These are phyloP conservation scores for Stigmatopora nigra DNA, from an alignment of 2,113 vertebrate genomes.

Conservation along the genomic window DNA sequence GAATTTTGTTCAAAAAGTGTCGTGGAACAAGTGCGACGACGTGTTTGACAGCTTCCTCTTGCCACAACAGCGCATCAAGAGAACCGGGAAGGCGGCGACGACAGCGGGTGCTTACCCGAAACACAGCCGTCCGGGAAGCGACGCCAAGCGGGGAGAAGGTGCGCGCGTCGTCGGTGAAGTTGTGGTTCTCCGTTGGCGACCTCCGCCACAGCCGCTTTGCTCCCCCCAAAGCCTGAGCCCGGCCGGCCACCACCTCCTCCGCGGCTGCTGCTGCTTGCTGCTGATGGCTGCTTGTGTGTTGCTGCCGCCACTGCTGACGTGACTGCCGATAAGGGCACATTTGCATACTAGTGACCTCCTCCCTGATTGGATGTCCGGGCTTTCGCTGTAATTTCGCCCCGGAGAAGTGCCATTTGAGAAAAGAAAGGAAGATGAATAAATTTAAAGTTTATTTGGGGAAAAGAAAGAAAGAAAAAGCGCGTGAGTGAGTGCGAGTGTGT, in stretches of 20 bases:
- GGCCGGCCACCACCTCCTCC: constrained; percentile 4
- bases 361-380: constrained; percentile 62
- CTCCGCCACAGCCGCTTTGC: constrained; percentile 60
- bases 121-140: constrained; percentile 20
- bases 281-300: constrained; percentile 3
- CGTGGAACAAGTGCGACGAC: constrained; percentile 25
- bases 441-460: neutral
- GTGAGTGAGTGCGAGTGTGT: neutral
- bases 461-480: neutral
- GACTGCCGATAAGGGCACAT: constrained; percentile 59
- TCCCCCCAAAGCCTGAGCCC: neutral
- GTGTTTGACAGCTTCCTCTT: constrained; percentile 7
- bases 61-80: neutral
- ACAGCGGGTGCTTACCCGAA: constrained; percentile 56
- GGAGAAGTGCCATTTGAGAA: neutral
- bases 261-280: constrained; percentile 2
- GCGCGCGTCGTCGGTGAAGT: constrained; percentile 58
- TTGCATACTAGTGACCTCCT: constrained; percentile 66
- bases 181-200: constrained; percentile 66
- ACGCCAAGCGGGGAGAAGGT: constrained; percentile 8
- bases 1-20: neutral
- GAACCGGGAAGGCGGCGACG: neutral
- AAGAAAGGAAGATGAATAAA: too few relatives aligned
- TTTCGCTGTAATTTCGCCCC: constrained; percentile 8
- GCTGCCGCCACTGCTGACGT: constrained; percentile 67